A percentile compares a stretch with the other conserved stretches of the same genome.
Evolutionary conservation across 2,113 vertebrate genomes (phyloP).

Genomic region (Syrmaticus mikado): DNA sequence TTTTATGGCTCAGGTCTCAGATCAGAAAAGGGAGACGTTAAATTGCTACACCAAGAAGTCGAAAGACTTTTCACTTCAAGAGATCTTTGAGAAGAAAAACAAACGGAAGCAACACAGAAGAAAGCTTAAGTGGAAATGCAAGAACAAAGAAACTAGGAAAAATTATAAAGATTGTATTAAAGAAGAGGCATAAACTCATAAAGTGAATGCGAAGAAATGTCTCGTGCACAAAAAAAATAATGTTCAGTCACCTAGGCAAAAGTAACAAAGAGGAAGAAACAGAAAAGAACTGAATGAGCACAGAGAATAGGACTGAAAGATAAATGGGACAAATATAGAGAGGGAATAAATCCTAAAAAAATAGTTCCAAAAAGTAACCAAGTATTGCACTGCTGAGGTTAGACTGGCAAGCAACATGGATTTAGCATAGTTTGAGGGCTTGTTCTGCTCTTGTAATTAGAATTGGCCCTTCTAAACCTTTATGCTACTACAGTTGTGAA

Average conservation of each 20-base stretch:
- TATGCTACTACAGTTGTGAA: not conserved
- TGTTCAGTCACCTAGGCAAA: not conserved
- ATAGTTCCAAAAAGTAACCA: not conserved
- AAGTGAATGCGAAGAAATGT: not conserved
- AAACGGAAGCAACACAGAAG: not conserved
- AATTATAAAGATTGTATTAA: not conserved
- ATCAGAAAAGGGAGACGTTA: not conserved
- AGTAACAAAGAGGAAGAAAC: not conserved
- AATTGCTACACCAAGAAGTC: not conserved
- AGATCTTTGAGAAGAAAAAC: not conserved
- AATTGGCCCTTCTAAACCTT: not conserved
- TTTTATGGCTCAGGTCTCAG: not conserved
- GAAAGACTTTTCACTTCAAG: not conserved
- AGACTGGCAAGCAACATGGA: not conserved
- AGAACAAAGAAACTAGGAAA: not conserved
- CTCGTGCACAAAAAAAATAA: not conserved
- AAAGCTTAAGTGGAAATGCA: not conserved
- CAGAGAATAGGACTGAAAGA: not conserved
- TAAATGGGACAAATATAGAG: not conserved
- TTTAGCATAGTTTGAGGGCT: not conserved
- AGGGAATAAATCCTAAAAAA: not conserved
- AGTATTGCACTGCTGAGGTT: not conserved
- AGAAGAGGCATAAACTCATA: not conserved
- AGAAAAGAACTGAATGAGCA: not conserved
- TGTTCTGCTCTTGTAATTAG: not conserved